Conservation (phyloP, 2,113 vertebrate species). For the Cyprinodon brontotheroides region DNA sequence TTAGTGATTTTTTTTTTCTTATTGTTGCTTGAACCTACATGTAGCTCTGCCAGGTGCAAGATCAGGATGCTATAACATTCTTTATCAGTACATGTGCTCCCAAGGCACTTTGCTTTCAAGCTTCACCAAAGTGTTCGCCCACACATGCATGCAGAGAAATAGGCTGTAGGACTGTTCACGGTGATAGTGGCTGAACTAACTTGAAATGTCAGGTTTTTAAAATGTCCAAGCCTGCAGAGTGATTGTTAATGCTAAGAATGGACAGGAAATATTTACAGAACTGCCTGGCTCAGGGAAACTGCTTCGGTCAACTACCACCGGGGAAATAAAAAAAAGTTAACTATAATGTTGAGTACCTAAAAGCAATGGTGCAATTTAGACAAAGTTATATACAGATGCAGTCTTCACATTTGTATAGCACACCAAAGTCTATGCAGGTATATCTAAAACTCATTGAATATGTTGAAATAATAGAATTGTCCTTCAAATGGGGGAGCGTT, state of each 20-base stretch:
- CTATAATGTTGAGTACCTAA: neutral
- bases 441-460: too few species aligned
- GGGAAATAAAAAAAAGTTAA: neutral
- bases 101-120: constrained; percentile 19
- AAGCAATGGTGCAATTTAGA: neutral
- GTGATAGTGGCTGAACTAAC: constrained; percentile 37
- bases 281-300: constrained; percentile 12
- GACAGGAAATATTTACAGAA: neutral
- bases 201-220: constrained; percentile 42
- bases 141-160: constrained; percentile 26
- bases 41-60: constrained; percentile 23
- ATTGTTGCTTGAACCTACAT: constrained; percentile 12
- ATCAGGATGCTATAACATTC: constrained; percentile 32
- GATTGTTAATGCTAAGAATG: constrained; percentile 1
- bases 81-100: constrained; percentile 32
- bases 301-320: neutral
- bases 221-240: constrained; percentile 10
- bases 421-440: neutral
- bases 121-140: constrained; percentile 9
- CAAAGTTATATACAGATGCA: neutral
- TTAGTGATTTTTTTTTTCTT: constrained; percentile 10
- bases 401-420: neutral
- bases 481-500: too few species aligned
- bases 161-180: constrained; percentile 13
- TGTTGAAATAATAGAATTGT: too few species aligned